Evolutionary conservation across 1,140 invertebrate genomes (phyloP), one percentile per base, ranked within the genome.

Genomic region (Tetramorium parvispinum): DNA sequence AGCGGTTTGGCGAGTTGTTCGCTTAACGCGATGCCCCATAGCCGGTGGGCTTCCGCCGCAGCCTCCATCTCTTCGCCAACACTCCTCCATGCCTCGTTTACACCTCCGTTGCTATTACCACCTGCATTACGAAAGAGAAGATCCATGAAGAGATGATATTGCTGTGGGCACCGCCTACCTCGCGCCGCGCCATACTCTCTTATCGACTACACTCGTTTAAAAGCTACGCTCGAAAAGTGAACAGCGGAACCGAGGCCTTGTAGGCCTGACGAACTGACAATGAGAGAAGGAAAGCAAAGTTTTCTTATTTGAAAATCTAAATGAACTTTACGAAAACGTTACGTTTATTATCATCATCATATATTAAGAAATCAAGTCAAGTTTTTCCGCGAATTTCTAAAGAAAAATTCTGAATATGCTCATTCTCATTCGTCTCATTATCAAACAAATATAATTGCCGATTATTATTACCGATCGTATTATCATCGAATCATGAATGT

Each of bases 1-100:
- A 99, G 96, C 63, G 98, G 98, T 95, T 98, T 98, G 13, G 98
- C 97, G 61, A 99, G 96, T 93, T 99, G 98, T 90, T 99, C 98
- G 73, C 97, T 95, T 7, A 99, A 95, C 21, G 97, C 96, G 78
- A 96, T 96, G 76, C 97, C 97, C 94, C 98, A 96, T 93, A 97
- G 96, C 96, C 97, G 97, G 95, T 99, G 98, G 55, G 98, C 96
- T 93, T 99, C 98, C 32, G 98, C 97, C 91, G 98, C 97, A 87
- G 97, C 96, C 94, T 99, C 98, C 97, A 99, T 98, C 94, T 98
- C 98, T n/a, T 97, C 96, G 49, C 97, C 98, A 65, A 98, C 97
- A 87, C 97, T 96, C 94, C 98, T 97, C 98, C 98, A 99, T 83
- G 98, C 98, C 87, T 98, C 97, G 81, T 97, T 97, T 65, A 98